Evolutionary conservation across 2,888 invertebrate species (phyloP), one percentile per base, ranked within the genome.

Genomic region (Dicranocentrus wangi): DNA sequence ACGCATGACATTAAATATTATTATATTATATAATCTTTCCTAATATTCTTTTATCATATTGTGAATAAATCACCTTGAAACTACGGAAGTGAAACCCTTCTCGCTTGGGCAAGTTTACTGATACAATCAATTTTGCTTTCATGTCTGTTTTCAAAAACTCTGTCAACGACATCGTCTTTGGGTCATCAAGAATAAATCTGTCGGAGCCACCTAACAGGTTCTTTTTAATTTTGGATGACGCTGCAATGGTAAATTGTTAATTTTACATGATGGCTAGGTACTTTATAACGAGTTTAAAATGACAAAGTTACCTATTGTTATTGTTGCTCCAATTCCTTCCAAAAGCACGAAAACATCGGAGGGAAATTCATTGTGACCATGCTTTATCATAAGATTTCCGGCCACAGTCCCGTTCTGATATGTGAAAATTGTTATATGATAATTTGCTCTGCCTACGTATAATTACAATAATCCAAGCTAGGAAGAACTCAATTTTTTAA

Each of bases 361-460:
- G 13, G 92, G 92, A 87, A 94, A 94, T 66, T 93, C 93, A 2
- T 89, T 90, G 84, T 93, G 90, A 3, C 89, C 87, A 87, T 93
- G 91, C 87, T 94, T 94, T 76, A 93, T 91, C 89, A 92, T 91
- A 75, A 94, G 87, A 87, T 94, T 94, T 0, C 94, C 94, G 17
- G 92, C 93, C 81, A 94, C 88, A 2, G 92, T 92, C 42, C 92
- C 93, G 82, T 87, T 82, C 89, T 87, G 17, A 51, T 17, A 21
- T 8, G 21, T 21, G 23, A 47, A 47, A 47, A 47, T 10, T n/a
- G 10, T 47, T 15, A n/a, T n/a, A 10, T n/a, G n/a, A n/a, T 32
- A 32, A 32, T 32, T 32, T 7, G 32, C n/a, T n/a, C n/a, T 32
- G 3, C 32, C 32, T 32, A 32, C n/a, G n/a, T n/a, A n/a, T n/a